phyloP scores from a whole-genome alignment of 2,113 vertebrate genomes.

The Urocynchramus pylzowi region DNA sequence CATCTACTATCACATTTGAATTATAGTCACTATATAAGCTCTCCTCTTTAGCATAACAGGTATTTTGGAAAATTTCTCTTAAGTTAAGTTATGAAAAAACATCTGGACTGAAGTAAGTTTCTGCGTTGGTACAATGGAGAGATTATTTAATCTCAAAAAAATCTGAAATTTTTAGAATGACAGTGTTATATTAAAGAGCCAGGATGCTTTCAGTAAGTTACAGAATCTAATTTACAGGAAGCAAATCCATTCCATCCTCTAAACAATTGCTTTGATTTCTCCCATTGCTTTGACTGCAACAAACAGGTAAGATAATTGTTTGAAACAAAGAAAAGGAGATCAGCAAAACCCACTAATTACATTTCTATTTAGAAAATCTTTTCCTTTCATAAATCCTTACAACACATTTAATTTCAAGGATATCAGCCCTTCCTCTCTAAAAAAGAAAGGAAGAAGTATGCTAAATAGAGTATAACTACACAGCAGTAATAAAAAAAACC shows the following conservation, averaged over 20 bases:
- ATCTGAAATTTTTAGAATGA: not conserved
- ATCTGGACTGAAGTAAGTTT: not conserved
- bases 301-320: not conserved
- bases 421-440: not conserved
- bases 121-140: not conserved
- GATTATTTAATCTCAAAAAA: not conserved
- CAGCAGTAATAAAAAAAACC: not conserved
- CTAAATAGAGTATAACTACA: not conserved
- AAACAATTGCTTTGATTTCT: not conserved
- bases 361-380: not conserved
- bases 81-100: not conserved
- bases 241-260: not conserved
- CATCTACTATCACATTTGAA: not conserved
- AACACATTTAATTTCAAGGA: not conserved
- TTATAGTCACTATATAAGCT: not conserved
- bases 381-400: not conserved
- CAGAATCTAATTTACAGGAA: not conserved
- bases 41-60: not conserved
- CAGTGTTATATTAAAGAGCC: not conserved
- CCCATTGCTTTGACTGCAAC: not conserved
- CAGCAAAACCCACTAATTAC: not conserved
- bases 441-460: not conserved
- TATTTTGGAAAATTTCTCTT: not conserved
- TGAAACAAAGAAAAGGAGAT: not conserved
- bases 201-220: not conserved